Conservation (phyloP, 2,113 vertebrate genomes). For the Platichthys flesus region DNA sequence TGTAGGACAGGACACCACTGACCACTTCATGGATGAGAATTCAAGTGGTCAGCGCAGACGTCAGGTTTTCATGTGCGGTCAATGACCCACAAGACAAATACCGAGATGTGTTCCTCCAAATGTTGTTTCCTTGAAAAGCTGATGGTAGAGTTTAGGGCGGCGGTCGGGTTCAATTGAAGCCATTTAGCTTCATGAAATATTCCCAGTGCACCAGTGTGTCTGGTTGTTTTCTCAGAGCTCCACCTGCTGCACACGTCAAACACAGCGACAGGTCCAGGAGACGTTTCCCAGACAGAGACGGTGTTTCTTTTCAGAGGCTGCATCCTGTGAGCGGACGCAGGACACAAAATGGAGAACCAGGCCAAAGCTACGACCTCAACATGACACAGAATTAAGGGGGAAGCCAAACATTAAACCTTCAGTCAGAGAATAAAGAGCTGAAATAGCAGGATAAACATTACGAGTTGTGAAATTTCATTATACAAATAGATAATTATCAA, state of each 20-base stretch:
- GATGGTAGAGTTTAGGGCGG: not conserved
- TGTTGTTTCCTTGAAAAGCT: not conserved
- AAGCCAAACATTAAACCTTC: too few species aligned
- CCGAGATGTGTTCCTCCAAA: not conserved
- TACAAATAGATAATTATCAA: not conserved
- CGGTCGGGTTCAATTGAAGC: not conserved
- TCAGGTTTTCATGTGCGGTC: constrained; percentile 9
- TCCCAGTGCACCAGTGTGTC: too few species aligned
- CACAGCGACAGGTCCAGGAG: not conserved
- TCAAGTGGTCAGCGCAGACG: constrained; percentile 1
- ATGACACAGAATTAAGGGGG: not conserved
- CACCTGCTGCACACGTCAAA: not conserved
- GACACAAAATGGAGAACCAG: not conserved
- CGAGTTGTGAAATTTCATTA: too few species aligned
- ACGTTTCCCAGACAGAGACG: not conserved
- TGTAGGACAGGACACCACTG: too few species aligned
- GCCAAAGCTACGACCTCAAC: not conserved
- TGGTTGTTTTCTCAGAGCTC: not conserved
- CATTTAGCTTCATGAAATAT: not conserved
- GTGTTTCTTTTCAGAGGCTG: not conserved
- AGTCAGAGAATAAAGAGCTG: too few species aligned
- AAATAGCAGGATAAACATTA: too few species aligned
- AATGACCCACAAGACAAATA: constrained; percentile 9
- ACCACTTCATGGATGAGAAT: too few species aligned
- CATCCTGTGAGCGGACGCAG: not conserved